These are phyloP conservation scores for Asobara japonica DNA, from an alignment of 1,140 invertebrate genomes.

Conservation along the genomic window DNA sequence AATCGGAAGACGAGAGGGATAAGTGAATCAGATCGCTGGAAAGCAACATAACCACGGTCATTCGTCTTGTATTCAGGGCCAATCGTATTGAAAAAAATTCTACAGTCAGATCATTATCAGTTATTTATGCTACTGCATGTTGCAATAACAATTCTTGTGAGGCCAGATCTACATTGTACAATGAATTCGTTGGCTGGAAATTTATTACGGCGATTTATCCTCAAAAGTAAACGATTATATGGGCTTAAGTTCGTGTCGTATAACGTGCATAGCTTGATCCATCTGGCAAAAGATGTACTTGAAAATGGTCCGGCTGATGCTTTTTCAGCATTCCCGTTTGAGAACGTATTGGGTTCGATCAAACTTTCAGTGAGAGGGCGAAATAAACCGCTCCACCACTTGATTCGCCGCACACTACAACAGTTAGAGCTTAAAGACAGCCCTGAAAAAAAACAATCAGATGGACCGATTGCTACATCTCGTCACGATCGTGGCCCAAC, in stretches of 20 bases:
- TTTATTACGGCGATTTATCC: not conserved
- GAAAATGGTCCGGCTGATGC: not conserved
- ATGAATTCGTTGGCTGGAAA: not conserved
- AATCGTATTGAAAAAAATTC: not conserved
- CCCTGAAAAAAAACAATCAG: no score
- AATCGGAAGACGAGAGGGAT: not conserved
- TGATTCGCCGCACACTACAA: not conserved
- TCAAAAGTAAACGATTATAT: conserved; percentile 31
- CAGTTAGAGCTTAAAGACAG: no score
- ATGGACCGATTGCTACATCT: no score
- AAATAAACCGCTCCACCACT: not conserved
- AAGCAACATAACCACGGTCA: not conserved
- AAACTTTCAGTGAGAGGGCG: not conserved
- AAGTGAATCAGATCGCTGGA: not conserved
- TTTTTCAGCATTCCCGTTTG: not conserved
- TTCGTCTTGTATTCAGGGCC: not conserved
- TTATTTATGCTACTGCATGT: not conserved
- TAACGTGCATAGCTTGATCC: not conserved
- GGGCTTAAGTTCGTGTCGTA: not conserved
- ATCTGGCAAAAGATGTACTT: not conserved
- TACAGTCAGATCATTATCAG: not conserved
- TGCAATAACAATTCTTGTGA: not conserved
- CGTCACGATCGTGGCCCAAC: no score
- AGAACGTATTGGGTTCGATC: not conserved
- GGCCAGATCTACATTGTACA: not conserved